These are phyloP conservation scores for Darwinula stevensoni DNA, from an alignment of 2,888 invertebrate species.

Conservation along the genomic window DNA sequence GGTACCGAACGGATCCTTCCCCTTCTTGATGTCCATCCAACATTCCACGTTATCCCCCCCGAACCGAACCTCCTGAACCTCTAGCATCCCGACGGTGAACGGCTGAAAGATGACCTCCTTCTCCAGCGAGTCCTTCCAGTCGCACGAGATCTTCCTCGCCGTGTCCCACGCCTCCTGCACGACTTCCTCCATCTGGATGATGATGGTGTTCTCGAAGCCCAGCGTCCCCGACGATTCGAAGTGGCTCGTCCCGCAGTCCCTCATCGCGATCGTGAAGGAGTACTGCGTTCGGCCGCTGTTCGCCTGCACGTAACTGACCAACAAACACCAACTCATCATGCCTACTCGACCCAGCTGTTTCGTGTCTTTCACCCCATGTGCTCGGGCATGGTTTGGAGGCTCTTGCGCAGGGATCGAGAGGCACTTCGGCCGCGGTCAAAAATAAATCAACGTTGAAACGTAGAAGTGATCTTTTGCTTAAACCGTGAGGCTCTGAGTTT, in stretches of 20 bases:
- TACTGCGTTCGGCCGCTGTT: background rate
- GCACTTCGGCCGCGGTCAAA: no score
- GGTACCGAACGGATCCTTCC: slow-evolving; percentile 10
- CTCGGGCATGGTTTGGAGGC: no score
- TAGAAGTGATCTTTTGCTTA: no score
- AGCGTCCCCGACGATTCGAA: slow-evolving; percentile 8
- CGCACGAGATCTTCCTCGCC: slow-evolving; percentile 11
- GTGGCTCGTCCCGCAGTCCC: slow-evolving; percentile 11
- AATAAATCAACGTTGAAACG: no score
- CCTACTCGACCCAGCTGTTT: slow-evolving; percentile 1
- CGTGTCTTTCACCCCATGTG: no score
- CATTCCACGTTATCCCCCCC: slow-evolving; percentile 11
- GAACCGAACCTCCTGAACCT: slow-evolving; percentile 10
- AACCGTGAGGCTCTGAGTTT: no score
- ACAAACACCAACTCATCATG: background rate
- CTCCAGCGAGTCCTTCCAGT: slow-evolving; percentile 9
- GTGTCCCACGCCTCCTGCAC: slow-evolving; percentile 12
- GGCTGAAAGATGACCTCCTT: slow-evolving; percentile 12
- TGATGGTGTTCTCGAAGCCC: slow-evolving; percentile 11
- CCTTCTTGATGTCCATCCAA: slow-evolving; percentile 12
- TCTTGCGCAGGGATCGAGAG: no score
- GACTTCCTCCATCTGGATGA: slow-evolving; percentile 12
- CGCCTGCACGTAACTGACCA: background rate
- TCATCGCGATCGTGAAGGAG: slow-evolving; percentile 9
- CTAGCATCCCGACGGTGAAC: slow-evolving; percentile 11